These are phyloP conservation scores for Syngnathus rostellatus DNA, from an alignment of 2,797 vertebrate species.

Conservation along the genomic window DNA sequence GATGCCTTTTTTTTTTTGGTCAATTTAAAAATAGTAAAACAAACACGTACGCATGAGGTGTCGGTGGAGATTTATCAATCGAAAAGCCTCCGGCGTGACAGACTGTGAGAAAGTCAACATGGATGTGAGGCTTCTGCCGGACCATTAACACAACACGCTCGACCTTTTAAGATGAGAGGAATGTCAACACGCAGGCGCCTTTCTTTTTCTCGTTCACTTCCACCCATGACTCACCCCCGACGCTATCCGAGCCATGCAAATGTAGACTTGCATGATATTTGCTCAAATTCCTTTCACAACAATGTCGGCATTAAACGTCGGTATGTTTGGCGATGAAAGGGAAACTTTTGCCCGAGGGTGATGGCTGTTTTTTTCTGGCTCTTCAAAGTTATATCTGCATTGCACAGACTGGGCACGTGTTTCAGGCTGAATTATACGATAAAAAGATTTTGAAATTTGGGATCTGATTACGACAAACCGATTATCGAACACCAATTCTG, in stretches of 20 bases:
- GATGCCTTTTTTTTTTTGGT: slow-evolving; percentile 3
- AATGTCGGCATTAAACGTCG: slow-evolving; percentile 10
- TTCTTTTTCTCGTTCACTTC: slow-evolving; percentile 39
- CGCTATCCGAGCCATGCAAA: slow-evolving; percentile 55
- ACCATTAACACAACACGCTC: slow-evolving; percentile 38
- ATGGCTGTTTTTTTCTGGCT: background rate
- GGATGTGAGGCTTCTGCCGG: slow-evolving; percentile 38
- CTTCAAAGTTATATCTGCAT: background rate
- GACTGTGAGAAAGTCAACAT: slow-evolving; percentile 63
- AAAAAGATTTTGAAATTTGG: background rate
- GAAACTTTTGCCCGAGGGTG: background rate
- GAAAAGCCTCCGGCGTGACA: slow-evolving; percentile 1
- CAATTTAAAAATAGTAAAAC: background rate
- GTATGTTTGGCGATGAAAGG: slow-evolving; percentile 25
- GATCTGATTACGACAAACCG: background rate
- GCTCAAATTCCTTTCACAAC: slow-evolving; percentile 44
- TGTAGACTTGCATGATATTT: slow-evolving; percentile 62
- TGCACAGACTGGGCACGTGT: background rate
- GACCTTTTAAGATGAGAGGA: slow-evolving; percentile 50
- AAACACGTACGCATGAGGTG: background rate
- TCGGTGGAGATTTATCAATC: slow-evolving; percentile 38
- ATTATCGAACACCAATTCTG: background rate
- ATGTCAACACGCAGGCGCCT: slow-evolving; percentile 56
- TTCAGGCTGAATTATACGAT: too few species aligned
- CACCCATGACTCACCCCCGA: slow-evolving; percentile 47